Conservation (phyloP, 2,797 vertebrate species). For the Hapalemur alaotrensis region DNA sequence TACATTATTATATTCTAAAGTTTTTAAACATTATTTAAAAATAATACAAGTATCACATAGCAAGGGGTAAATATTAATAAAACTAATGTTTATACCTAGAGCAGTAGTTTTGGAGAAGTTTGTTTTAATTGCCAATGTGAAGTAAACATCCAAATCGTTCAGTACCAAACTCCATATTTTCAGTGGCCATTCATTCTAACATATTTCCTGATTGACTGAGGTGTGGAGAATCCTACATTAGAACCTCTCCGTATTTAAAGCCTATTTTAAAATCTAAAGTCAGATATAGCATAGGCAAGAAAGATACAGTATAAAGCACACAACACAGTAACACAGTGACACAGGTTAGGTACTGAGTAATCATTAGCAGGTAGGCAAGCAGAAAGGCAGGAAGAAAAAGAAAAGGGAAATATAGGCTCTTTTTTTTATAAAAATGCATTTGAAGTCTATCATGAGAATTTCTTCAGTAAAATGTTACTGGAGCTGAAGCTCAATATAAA, state of each 20-base stretch:
- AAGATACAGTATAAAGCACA: neutral
- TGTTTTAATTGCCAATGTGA: neutral
- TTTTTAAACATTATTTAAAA: neutral
- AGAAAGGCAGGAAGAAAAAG: neutral
- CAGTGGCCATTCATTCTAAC: neutral
- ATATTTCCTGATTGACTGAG: neutral
- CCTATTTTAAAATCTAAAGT: neutral
- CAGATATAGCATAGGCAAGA: neutral
- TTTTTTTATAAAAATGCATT: neutral
- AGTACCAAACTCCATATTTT: neutral
- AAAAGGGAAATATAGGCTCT: accelerated
- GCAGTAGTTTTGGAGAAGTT: neutral
- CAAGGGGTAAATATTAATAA: neutral
- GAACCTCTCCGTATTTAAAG: neutral
- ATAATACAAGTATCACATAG: neutral
- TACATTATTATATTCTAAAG: neutral
- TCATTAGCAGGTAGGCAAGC: neutral
- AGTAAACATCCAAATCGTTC: neutral
- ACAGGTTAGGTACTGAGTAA: neutral
- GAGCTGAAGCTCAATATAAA: neutral
- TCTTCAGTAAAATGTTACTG: neutral
- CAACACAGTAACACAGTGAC: neutral
- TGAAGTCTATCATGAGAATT: neutral
- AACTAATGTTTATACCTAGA: neutral
- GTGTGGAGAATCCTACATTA: neutral